Base-by-base conservation (phyloP, 2,797 vertebrate genomes). In the Arnoldichthys spilopterus region DNA sequence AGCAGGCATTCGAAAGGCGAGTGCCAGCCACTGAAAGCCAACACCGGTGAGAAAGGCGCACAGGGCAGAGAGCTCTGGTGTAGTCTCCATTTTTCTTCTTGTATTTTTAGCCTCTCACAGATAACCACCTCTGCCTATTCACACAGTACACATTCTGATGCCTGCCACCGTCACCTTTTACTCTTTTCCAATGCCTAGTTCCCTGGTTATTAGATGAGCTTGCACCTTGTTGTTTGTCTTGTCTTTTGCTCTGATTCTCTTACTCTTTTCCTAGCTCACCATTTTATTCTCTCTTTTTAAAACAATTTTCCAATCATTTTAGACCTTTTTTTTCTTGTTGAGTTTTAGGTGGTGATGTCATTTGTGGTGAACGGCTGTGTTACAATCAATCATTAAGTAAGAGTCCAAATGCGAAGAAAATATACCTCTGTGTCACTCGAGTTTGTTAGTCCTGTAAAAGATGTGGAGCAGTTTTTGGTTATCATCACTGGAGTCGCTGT, bases 21-120 rank as follows among this genome's bases (percentile, higher is more conserved):
- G 45, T 85, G 89, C 87, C 90, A 89, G 88, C 77, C 79, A 13
- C 30, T 84, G 89, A 89, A 90, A 90, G 77, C 75, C 79, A 83
- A 90, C 85, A 90, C 90, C 51, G 82, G 82, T 90, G 89, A 88
- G 89, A 92, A 88, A 87, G 81, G 22, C 1, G 47, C 64, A 24
- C 40, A 47, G 26, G 56, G n/a, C 24, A 24, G 40, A 22, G 43
- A 81, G 40, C 37, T 66, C 72, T 77, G n/a, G 74, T 70, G 70
- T 66, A 75, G 13, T 71, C 37, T 85, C 62, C 71, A 67, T 77
- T 84, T 84, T 80, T 83, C 71, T 74, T 49, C 61, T 28, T 61
- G 78, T 86, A 86, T 83, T 85, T 92, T 88, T 86, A 87, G 86
- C 64, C 18, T 6, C 59, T 58, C n/a, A 8, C 68, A 45, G 72